Conservation (phyloP, 2,888 invertebrate species). For the Microctonus aethiopoides region DNA sequence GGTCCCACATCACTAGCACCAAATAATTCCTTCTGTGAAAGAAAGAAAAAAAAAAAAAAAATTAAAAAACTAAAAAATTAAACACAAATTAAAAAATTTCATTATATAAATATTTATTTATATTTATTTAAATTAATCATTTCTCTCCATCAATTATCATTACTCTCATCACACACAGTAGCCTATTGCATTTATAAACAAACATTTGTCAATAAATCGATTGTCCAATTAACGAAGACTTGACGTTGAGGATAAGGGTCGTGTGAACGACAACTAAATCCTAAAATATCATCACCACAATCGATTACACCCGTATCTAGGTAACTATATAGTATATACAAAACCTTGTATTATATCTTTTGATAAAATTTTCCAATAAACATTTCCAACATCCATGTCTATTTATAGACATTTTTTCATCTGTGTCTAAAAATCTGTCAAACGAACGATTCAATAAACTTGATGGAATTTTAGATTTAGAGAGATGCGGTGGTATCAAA, state of each 20-base stretch:
- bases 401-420: background rate
- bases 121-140: background rate
- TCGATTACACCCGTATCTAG: background rate
- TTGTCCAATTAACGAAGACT: slow-evolving; percentile 1
- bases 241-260: slow-evolving; percentile 3
- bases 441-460: background rate
- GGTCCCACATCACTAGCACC: slow-evolving; percentile 60
- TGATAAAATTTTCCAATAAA: background rate
- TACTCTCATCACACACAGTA: background rate
- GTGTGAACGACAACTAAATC: slow-evolving; percentile 5
- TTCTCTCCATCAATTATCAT: background rate
- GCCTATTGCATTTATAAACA: background rate
- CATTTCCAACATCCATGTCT: background rate
- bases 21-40: slow-evolving; percentile 85
- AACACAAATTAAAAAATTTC: background rate
- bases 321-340: background rate
- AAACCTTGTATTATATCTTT: background rate
- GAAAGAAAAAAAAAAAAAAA: background rate
- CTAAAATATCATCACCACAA: slow-evolving; percentile 12
- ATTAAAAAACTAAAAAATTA: background rate
- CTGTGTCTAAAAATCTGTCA: background rate
- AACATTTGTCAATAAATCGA: background rate
- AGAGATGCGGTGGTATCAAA: background rate
- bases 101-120: background rate
- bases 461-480: background rate